Percentiles rank a stretch among this genome's conserved stretches.
These are phyloP conservation scores for Rallus limicola DNA, from an alignment of 2,113 vertebrate genomes.

Conservation along the genomic window DNA sequence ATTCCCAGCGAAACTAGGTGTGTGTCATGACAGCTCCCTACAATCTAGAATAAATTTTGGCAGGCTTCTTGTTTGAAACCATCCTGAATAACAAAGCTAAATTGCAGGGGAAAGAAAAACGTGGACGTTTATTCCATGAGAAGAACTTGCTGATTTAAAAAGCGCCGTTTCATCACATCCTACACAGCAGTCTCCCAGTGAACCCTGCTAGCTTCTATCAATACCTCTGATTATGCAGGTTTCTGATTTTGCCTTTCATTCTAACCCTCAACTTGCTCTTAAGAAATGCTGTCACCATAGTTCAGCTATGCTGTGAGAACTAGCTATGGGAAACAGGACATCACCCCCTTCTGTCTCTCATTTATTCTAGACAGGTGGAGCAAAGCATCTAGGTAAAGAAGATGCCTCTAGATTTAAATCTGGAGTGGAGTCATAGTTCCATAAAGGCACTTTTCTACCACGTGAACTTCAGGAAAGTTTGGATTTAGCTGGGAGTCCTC, in stretches of 20 bases:
- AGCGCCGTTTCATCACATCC: background rate
- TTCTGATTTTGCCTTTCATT: slow-evolving; percentile 2
- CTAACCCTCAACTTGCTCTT: background rate
- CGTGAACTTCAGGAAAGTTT: background rate
- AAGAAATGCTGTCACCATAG: background rate
- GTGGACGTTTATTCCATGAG: background rate
- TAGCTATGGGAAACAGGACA: background rate
- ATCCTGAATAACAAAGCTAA: background rate
- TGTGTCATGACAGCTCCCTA: background rate
- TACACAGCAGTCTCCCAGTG: background rate
- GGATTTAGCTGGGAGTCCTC: background rate
- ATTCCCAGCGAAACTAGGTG: background rate
- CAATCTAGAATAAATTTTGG: background rate
- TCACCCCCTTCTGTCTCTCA: background rate
- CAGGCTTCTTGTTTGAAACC: background rate
- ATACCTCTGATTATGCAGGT: background rate
- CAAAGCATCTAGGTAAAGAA: background rate
- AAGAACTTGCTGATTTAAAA: slow-evolving; percentile 5
- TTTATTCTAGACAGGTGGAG: background rate
- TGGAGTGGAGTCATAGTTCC: background rate
- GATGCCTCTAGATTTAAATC: background rate
- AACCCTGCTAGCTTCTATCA: background rate
- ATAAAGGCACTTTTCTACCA: background rate
- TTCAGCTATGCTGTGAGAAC: background rate
- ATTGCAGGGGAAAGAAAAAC: background rate